phyloP scores from a whole-genome alignment of 23 tunicate species.

The Halocynthia roretzi region DNA sequence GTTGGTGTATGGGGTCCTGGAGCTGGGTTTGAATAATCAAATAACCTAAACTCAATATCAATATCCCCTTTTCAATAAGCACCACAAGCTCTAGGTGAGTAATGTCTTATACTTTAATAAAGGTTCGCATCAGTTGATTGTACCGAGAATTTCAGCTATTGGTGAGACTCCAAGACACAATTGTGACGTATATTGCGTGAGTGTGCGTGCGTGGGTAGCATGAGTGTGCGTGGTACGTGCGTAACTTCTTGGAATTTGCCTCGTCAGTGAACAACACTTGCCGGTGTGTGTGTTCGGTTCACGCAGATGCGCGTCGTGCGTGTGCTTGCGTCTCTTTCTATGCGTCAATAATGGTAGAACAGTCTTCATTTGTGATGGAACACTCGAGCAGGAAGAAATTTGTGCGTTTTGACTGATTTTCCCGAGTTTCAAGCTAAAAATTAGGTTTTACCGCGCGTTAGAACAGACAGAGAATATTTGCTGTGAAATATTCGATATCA shows the following conservation, averaged over 20 bases:
- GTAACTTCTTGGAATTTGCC: not conserved
- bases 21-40: too few relatives aligned
- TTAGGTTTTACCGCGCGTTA: too few relatives aligned
- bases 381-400: not conserved
- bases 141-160: not conserved
- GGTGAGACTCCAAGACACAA: constrained; percentile 9
- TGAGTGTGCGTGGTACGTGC: not conserved
- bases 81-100: too few relatives aligned
- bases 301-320: constrained; percentile 17
- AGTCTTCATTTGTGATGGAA: constrained; percentile 22
- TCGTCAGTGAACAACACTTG: constrained; percentile 1
- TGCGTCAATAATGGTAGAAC: not conserved
- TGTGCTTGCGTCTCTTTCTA: constrained; percentile 18
- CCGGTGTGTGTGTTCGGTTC: constrained; percentile 10
- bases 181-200: not conserved
- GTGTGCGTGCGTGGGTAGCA: constrained; percentile 8
- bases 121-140: too few relatives aligned
- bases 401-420: not conserved
- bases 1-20: too few relatives aligned
- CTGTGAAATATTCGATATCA: too few relatives aligned
- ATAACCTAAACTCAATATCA: too few relatives aligned
- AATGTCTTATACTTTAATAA: too few relatives aligned
- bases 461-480: too few relatives aligned
- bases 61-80: too few relatives aligned
- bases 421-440: too few relatives aligned